phyloP scores from a whole-genome alignment of 2,888 invertebrate species.

The Acholoe squamosa region DNA sequence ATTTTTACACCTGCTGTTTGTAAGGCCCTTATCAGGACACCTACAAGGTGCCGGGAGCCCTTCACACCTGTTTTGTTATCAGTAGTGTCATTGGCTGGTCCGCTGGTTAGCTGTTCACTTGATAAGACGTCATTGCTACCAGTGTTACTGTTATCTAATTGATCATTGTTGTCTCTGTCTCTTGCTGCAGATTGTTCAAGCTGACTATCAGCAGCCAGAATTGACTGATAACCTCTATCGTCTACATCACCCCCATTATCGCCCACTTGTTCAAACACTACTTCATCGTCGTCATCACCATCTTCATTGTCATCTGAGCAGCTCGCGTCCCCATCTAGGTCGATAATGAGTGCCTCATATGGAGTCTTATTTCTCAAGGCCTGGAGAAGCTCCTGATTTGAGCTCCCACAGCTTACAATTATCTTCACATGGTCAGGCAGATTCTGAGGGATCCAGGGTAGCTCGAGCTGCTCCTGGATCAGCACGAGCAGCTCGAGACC shows the following conservation, averaged over 20 bases:
- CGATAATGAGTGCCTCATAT: slow-evolving; percentile 3
- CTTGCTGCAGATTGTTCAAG: too few relatives aligned
- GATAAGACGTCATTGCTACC: too few relatives aligned
- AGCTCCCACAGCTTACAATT: neutral
- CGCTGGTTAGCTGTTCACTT: too few relatives aligned
- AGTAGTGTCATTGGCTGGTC: too few relatives aligned
- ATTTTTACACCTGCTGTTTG: neutral
- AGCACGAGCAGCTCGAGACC: slow-evolving; percentile 2
- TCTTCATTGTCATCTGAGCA: too few relatives aligned
- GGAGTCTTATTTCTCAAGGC: neutral
- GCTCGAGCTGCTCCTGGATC: neutral
- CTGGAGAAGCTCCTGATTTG: neutral
- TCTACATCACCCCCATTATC: too few relatives aligned
- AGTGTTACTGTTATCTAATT: too few relatives aligned
- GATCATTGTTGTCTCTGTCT: too few relatives aligned
- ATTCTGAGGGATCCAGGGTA: slow-evolving; percentile 25
- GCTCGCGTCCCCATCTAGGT: neutral
- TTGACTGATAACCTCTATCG: too few relatives aligned
- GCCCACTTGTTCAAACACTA: too few relatives aligned
- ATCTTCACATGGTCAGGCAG: neutral
- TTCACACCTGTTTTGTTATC: neutral
- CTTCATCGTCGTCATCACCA: too few relatives aligned
- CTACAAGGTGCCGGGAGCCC: neutral
- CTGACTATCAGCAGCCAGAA: too few relatives aligned
- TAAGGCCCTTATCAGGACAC: neutral